Base-by-base conservation (phyloP, 2,113 vertebrate species). In the Corythoichthys intestinalis region DNA sequence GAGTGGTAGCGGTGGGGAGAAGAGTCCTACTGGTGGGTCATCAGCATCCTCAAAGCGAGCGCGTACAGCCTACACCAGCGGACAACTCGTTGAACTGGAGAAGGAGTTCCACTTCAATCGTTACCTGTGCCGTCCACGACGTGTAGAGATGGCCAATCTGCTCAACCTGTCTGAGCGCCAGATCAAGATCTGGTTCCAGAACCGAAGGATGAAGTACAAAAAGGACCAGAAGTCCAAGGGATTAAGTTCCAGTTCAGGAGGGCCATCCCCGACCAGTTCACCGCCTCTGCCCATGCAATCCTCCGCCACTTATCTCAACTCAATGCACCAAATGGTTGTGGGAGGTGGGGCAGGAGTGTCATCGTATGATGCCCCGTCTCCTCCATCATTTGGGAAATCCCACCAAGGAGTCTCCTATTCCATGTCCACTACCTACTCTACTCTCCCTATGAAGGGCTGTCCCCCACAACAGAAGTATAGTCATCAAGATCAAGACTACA, bases 181-280 rank as follows among this genome's bases (percentile, higher is more conserved):
- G 92, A 98, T 98, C 90, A 98, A 98, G 91, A 98, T 98, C 86
- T 98, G 97, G 97, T 98, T 98, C 88, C 97, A 98, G 92, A 98
- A 98, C 89, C 83, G 96, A 15, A 91, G 97, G 75, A 98, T 98
- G 96, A 98, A 98, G 79, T 98, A 98, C 83, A 98, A 98, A 74
- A 98, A 98, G 68, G 97, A 98, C 88, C 96, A 98, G 88, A 98
- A 98, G 84, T 94, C 92, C 2, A 98, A 99, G 88, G 97, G 96
- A 73, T 77, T 97, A 85, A 96, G 94, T 48, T 97, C 96, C 0
- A 96, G 96, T 5, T 98, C 97, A 0, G 95, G 95, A 6, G 96
- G 96, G 0, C 95, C 95, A 0, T 98, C 96, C 0, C 96, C 97
- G 0, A 93, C 96, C 0, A 94, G 96, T 83, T 98, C 95, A 73